phyloP scores from a whole-genome alignment of 1,140 invertebrate genomes.

The Pseudoatta argentina region DNA sequence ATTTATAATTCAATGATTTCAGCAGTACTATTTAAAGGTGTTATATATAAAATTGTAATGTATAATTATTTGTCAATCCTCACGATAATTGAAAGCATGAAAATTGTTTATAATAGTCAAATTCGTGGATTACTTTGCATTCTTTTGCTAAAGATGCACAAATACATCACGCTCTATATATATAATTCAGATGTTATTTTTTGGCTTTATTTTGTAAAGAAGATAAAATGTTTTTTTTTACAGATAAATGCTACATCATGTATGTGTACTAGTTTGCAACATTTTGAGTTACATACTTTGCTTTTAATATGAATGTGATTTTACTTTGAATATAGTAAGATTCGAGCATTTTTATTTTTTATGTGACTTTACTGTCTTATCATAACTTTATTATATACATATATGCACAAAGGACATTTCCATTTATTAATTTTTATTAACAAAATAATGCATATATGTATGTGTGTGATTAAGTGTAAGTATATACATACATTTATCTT shows the following conservation, averaged over 20 bases:
- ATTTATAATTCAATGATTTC: constrained; percentile 61
- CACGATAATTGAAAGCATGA: background rate
- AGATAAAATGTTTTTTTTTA: constrained; percentile 25
- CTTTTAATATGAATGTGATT: constrained; percentile 34
- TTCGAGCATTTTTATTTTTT: constrained; percentile 41
- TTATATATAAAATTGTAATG: background rate
- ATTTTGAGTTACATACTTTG: constrained; percentile 16
- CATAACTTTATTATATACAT: constrained; percentile 13
- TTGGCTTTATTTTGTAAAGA: background rate
- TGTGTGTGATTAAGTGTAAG: constrained; percentile 1
- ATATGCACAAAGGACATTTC: constrained; percentile 28
- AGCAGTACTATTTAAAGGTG: constrained; percentile 33
- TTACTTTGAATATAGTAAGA: constrained; percentile 36
- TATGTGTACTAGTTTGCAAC: constrained; percentile 4
- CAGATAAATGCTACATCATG: constrained; percentile 13
- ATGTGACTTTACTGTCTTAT: constrained; percentile 35
- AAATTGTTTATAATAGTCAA: constrained; percentile 10
- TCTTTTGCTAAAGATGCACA: background rate
- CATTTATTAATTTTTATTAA: background rate
- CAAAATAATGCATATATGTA: constrained; percentile 4
- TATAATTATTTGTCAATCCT: background rate
- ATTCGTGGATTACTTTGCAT: background rate
- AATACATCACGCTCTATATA: background rate
- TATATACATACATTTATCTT: constrained; percentile 15
- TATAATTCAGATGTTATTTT: constrained; percentile 31